Conservation (phyloP, 2,888 invertebrate species). For the Monopis laevigella region DNA sequence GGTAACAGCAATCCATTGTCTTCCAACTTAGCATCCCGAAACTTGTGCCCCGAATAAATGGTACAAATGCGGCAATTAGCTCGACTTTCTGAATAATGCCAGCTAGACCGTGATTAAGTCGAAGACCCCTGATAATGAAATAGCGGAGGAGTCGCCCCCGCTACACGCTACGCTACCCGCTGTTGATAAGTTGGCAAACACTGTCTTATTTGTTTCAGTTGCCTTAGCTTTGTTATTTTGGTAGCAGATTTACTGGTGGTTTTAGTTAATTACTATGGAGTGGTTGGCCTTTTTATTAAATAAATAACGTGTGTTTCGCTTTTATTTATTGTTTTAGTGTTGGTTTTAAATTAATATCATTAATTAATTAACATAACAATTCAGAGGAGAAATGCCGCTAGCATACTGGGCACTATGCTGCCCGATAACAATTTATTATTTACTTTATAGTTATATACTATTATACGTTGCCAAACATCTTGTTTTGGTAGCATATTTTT, state of each 20-base stretch:
- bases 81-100: constrained; percentile 38
- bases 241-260: constrained; percentile 33
- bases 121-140: constrained; percentile 24
- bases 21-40: constrained; percentile 12
- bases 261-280: not conserved
- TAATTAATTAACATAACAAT: too few relatives aligned
- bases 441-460: too few relatives aligned
- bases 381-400: too few relatives aligned
- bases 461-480: too few relatives aligned
- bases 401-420: too few relatives aligned
- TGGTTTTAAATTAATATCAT: too few relatives aligned
- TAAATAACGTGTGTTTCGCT: not conserved
- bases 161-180: constrained; percentile 14
- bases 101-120: constrained; percentile 48
- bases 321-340: not conserved
- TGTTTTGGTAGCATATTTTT: too few relatives aligned
- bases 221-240: constrained; percentile 32
- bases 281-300: not conserved
- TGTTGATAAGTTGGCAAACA: constrained; percentile 45
- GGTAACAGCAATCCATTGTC: constrained; percentile 14
- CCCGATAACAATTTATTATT: too few relatives aligned
- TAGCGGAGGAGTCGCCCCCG: constrained; percentile 20
- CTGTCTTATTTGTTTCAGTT: constrained; percentile 50
- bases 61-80: constrained; percentile 56
- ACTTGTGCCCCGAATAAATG: constrained; percentile 16